Base-by-base conservation (phyloP, 1,140 invertebrate genomes). In the Calycopis cecrops region DNA sequence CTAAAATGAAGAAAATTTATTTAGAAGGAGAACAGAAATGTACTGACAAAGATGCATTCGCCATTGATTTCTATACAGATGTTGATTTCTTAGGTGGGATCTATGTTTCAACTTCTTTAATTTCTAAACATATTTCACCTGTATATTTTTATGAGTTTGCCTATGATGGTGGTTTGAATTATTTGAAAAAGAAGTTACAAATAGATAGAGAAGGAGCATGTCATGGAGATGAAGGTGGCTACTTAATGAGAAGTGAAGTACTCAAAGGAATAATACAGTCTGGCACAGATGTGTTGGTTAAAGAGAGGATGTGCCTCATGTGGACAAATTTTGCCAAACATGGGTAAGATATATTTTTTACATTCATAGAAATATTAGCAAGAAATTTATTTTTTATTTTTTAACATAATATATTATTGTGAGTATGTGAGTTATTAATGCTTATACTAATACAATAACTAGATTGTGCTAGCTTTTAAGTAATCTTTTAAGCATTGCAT, bases 251-350 rank as follows among this genome's bases (percentile, higher is more conserved):
- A 56, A 65, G 55, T 50, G 51, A 62, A 11, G 53, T 65, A 33
- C 55, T 88, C 1, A 59, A 70, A 6, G 50, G 53, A 12, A 57
- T n/a, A n/a, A n/a, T 67, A 34, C 35, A 81, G 8, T 65, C 76
- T 28, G 71, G 77, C 6, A 69, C 59, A 1, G 87, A 88, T 60
- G 63, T 63, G 47, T 18, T 71, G 6, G 73, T 88, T 0, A 57
- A 66, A 50, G 55, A 85, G 17, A 71, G 76, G 52, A 78, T 90
- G 63, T 72, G 77, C 8, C 59, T 65, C 10, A 77, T 90, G 80
- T 90, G 88, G 88, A 84, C 87, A 4, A 86, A 89, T 57, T 90
- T 90, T 61, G 88, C 88, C 11, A 89, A 81, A 73, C 82, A 65
- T 67, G 83, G 88, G 88, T 89, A 66, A 61, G 64, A 57, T 6